phyloP scores from a whole-genome alignment of 2,113 vertebrate genomes.

The Ageneiosus marmoratus region DNA sequence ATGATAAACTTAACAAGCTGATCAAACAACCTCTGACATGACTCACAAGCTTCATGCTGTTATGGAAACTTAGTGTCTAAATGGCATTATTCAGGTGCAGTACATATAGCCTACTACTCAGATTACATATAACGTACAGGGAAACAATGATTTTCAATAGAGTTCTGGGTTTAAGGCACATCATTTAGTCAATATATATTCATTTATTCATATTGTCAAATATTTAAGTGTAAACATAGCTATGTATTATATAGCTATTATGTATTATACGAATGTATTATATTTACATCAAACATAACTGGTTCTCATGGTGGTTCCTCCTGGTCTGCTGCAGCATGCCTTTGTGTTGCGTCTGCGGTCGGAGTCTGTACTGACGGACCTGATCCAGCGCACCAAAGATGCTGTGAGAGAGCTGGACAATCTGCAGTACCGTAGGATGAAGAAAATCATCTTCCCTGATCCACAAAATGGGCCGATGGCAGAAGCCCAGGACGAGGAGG shows the following conservation, averaged over 20 bases:
- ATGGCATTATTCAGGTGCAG: not conserved
- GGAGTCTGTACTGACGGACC: slow-evolving; percentile 93
- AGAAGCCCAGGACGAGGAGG: slow-evolving; percentile 93
- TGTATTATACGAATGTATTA: not conserved
- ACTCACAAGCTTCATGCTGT: not conserved
- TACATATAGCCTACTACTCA: not conserved
- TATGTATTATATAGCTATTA: too few species aligned
- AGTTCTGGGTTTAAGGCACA: not conserved
- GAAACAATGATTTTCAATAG: not conserved
- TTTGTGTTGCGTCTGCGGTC: slow-evolving; percentile 93
- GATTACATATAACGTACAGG: not conserved
- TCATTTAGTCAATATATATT: not conserved
- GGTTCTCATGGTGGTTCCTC: not conserved
- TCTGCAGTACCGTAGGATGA: slow-evolving; percentile 98
- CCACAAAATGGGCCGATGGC: slow-evolving; percentile 91
- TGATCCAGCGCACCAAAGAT: slow-evolving; percentile 97
- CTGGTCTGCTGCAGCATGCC: slow-evolving; percentile 79
- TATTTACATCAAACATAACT: not conserved
- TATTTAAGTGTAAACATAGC: not conserved
- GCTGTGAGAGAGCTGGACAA: slow-evolving; percentile 97
- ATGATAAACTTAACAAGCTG: not conserved
- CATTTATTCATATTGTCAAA: not conserved
- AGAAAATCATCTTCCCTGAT: slow-evolving; percentile 98
- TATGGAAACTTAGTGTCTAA: not conserved
- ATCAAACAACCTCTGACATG: not conserved